Evolutionary conservation across 2,888 invertebrate genomes (phyloP).

Genomic region (Habroteleia sp.): DNA sequence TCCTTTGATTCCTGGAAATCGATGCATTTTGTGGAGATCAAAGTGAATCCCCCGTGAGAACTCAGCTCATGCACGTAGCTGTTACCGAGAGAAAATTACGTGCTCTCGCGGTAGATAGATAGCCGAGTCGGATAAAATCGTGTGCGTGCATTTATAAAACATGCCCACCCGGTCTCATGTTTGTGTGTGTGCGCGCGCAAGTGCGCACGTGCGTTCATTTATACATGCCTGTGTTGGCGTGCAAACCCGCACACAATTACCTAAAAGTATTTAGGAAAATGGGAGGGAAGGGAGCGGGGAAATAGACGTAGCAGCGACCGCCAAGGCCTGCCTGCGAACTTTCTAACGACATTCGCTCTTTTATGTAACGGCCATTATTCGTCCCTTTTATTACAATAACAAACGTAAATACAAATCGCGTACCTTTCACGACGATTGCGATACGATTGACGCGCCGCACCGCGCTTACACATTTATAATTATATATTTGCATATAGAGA

Average conservation of each 20-base stretch:
- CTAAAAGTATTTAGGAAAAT: constrained; percentile 61
- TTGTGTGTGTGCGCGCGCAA: neutral
- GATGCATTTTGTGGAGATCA: constrained; percentile 45
- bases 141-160: constrained; percentile 47
- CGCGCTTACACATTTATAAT: constrained; percentile 33
- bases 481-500: constrained; percentile 40
- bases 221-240: constrained; percentile 32
- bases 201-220: constrained; percentile 10
- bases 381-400: constrained; percentile 75
- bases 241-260: constrained; percentile 29
- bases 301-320: constrained; percentile 56
- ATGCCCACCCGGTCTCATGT: constrained; percentile 31
- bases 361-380: constrained; percentile 78
- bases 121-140: constrained; percentile 39
- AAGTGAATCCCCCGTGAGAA: constrained; percentile 45
- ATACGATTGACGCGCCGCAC: constrained; percentile 51
- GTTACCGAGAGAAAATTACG: constrained; percentile 44
- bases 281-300: constrained; percentile 52
- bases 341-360: constrained; percentile 76
- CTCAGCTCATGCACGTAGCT: constrained; percentile 16
- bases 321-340: constrained; percentile 72
- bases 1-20: constrained; percentile 42
- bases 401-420: constrained; percentile 68
- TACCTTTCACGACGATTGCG: constrained; percentile 59
- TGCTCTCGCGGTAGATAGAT: constrained; percentile 44